Percentiles rank a stretch among this genome's conserved stretches.
Evolutionary conservation across 2,888 invertebrate genomes (phyloP).

Genomic region (Sarcophaga rosellei): DNA sequence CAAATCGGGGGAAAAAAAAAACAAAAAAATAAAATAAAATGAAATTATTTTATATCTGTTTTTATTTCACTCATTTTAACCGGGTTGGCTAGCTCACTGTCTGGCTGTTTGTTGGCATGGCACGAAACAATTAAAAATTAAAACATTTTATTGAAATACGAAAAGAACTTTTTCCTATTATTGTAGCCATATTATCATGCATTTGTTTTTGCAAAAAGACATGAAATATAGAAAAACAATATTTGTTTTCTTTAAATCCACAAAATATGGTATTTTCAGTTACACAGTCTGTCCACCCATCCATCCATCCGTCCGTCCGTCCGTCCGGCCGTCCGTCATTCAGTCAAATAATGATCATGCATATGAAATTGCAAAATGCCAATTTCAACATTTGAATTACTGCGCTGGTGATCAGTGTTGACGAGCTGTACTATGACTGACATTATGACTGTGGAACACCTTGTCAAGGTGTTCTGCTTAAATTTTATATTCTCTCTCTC

Average conservation of each 20-base stretch:
- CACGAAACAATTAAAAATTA: slow-evolving; percentile 19
- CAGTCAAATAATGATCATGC: not conserved
- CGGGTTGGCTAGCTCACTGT: no score
- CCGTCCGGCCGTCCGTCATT: no score
- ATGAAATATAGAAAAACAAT: no score
- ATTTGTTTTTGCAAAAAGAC: slow-evolving; percentile 17
- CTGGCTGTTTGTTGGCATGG: no score
- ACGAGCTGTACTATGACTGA: not conserved
- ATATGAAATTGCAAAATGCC: not conserved
- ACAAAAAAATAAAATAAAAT: no score
- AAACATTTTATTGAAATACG: slow-evolving; percentile 27
- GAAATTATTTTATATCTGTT: not conserved
- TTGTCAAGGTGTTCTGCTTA: slow-evolving; percentile 59
- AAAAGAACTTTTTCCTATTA: slow-evolving; percentile 7
- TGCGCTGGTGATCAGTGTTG: not conserved
- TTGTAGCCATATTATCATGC: slow-evolving; percentile 10
- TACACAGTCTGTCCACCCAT: no score
- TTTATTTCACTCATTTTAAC: slow-evolving; percentile 1
- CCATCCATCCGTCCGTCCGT: no score
- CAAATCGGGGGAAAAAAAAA: slow-evolving; percentile 1
- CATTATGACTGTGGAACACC: slow-evolving; percentile 47
- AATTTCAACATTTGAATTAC: not conserved
- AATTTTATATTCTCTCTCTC: not conserved
- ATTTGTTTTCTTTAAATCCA: no score
- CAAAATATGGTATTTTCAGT: no score